Evolutionary conservation across 2,797 vertebrate genomes (phyloP), one percentile per base, ranked within the genome.

Genomic region (Poecilia gillii): DNA sequence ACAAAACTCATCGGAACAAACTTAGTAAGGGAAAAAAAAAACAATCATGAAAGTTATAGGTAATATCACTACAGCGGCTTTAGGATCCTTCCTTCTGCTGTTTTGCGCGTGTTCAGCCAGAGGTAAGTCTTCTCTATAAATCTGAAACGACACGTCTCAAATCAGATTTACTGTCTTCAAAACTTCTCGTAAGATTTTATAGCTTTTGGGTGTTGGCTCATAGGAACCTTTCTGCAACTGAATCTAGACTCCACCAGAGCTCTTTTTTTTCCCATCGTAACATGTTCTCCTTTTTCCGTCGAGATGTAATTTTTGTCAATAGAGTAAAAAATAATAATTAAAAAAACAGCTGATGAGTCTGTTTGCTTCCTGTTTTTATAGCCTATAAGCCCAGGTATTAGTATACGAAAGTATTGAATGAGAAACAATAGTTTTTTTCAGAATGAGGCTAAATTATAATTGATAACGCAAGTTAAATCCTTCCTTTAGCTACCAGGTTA

Each of bases 21-120:
- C 73, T 62, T 66, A 5, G 25, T 0, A 45, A 7, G 18, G 1
- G 3, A 8, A 45, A 45, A 74, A 8, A 45, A 45, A 74, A 83
- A 74, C 75, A 90, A 93, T 81, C 12, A 96, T 96, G 95, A 93
- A 77, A 87, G 81, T 43, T 73, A 31, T 72, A 8, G 82, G 88
- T 43, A 77, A 73, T 53, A 43, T 84, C 23, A 64, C 25, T 6
- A 68, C 81, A 53, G 72, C 73, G 47, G 72, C 64, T 75, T 11
- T 88, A 46, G 66, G 83, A 31, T 6, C 83, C 28, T 79, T 83
- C 14, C 45, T 77, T 72, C 75, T 94, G 25, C 55, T 95, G 0
- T 47, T 90, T 51, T 88, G 79, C 46, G 49, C 92, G 75, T 75
- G 23, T 77, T 88, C 89, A 74, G 92, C 92, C 68, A 89, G 80